Evolutionary conservation across 2,797 vertebrate genomes (phyloP), one percentile per base, ranked within the genome.

Genomic region (Margarornis squamiger): DNA sequence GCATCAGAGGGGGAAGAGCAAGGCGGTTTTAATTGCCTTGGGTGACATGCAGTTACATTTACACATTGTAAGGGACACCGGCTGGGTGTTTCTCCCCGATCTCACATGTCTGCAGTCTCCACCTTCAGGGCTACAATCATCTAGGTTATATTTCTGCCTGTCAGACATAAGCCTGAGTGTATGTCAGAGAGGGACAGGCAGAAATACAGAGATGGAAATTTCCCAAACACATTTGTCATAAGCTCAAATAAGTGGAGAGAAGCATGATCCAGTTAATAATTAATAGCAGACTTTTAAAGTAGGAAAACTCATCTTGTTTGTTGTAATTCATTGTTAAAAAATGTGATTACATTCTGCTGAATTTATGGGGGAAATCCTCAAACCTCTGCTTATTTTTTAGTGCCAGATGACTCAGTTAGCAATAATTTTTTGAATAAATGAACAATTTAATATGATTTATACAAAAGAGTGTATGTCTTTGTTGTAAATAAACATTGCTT

Each of bases 331-430:
- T 92, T 78, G 66, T 82, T 82, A 45, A 34, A 88, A 79, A 94
- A 88, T 62, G 29, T 22, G 63, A 71, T 75, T 73, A 48, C 22
- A 16, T 82, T 67, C 88, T 87, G 77, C 24, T 87, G 74, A 91
- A 92, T 91, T 94, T 95, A 91, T 13, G 55, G 89, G 90, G 74
- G 84, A 92, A 74, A 70, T 75, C 70, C 55, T 97, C 86, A 66
- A 75, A n/a, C 32, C n/a, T 62, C 74, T 93, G 88, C 74, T 92
- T 84, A 67, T 34, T 92, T 93, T 88, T 81, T 51, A 41, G 39
- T 63, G 80, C 88, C 88, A 94, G 92, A 95, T n/a, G 48, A 84
- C 39, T 55, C 83, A 15, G 5, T 84, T 45, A 62, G 62, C 66
- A 88, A 78, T 49, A 86, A 78, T 78, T 93, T 70, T 70, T 79